Evolutionary conservation across 1,140 invertebrate species (phyloP).

Genomic region (Chelonus insularis): DNA sequence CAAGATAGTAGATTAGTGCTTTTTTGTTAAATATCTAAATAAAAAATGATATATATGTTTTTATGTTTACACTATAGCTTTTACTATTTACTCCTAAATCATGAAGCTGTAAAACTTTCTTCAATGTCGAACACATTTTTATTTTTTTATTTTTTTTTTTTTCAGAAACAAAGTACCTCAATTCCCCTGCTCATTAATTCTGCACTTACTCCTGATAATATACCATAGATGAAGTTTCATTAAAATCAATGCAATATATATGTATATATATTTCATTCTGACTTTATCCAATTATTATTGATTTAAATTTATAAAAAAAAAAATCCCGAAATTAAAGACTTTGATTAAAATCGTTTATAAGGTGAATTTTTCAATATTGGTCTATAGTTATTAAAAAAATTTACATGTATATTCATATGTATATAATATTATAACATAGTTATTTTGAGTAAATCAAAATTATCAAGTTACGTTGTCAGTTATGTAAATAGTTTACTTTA

Average conservation of each 20-base stretch:
- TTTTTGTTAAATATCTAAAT: background rate
- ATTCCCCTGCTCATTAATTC: background rate
- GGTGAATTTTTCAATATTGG: too few species aligned
- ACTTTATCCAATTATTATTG: background rate
- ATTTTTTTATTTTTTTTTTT: too few species aligned
- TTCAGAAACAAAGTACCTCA: background rate
- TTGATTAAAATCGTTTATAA: too few species aligned
- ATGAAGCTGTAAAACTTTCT: background rate
- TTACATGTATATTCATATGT: too few species aligned
- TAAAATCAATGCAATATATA: background rate
- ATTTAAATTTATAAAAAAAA: too few species aligned
- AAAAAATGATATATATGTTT: background rate
- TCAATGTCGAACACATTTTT: background rate
- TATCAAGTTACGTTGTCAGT: too few species aligned
- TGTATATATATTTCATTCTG: background rate
- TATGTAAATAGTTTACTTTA: too few species aligned
- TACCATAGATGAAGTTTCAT: background rate
- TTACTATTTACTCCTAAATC: background rate
- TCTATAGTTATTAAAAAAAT: too few species aligned
- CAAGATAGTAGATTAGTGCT: background rate
- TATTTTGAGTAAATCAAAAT: too few species aligned
- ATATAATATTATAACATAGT: too few species aligned
- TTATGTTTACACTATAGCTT: background rate
- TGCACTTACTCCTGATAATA: background rate
- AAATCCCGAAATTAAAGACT: too few species aligned